These are phyloP conservation scores for Parotocinclus haroldoi DNA, from an alignment of 2,797 vertebrate species.

Conservation along the genomic window DNA sequence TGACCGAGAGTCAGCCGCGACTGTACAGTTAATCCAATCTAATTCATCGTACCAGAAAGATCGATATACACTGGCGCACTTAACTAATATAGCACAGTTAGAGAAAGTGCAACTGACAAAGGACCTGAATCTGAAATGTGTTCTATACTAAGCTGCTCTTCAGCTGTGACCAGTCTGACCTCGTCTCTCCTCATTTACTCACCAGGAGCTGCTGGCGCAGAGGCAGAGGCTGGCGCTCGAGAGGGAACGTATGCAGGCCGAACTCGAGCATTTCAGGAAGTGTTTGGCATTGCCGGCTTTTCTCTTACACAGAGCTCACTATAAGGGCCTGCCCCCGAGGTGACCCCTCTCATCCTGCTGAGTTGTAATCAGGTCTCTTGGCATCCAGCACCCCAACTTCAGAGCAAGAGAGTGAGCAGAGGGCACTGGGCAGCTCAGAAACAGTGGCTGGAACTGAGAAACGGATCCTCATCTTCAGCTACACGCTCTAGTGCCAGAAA, in stretches of 20 bases:
- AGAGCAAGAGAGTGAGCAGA: slow-evolving; percentile 4
- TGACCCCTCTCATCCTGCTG: slow-evolving; percentile 70
- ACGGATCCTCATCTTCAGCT: slow-evolving; percentile 1
- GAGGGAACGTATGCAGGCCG: slow-evolving; percentile 90
- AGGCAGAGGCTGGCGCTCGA: slow-evolving; percentile 92
- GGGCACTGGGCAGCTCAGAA: background rate
- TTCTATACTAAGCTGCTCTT: no score
- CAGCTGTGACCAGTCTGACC: no score
- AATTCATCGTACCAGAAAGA: no score
- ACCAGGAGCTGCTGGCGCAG: slow-evolving; percentile 89
- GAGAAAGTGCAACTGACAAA: no score
- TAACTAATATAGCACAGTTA: no score
- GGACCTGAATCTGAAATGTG: no score
- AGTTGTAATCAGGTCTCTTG: background rate
- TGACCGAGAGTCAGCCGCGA: no score
- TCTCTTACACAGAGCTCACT: slow-evolving; percentile 90
- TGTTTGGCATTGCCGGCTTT: slow-evolving; percentile 91
- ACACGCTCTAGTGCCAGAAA: slow-evolving; percentile 16
- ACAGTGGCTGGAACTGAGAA: slow-evolving; percentile 7
- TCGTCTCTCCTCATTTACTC: background rate
- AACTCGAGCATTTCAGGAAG: slow-evolving; percentile 98
- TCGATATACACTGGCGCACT: no score
- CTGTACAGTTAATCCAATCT: no score
- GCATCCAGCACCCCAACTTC: slow-evolving; percentile 14
- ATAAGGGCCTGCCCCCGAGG: slow-evolving; percentile 95